Evolutionary conservation across 2,888 invertebrate genomes (phyloP), one percentile per base, ranked within the genome.

Genomic region (Sphaeridia pumilis): DNA sequence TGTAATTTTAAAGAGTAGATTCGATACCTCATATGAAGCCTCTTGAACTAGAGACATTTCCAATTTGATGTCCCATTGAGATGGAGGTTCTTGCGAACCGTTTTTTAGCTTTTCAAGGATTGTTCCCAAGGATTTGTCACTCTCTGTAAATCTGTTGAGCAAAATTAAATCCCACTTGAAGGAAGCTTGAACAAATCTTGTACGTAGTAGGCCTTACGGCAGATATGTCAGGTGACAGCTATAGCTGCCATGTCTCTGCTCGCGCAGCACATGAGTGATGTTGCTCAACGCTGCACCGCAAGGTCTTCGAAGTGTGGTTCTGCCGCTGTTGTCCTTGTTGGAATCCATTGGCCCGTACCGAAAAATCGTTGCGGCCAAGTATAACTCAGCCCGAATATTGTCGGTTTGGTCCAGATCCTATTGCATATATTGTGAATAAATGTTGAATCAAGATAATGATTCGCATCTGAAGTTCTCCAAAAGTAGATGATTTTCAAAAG

Each of bases 211-310:
- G 5, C 24, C 80, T 79, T 71, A 92, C 87, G 83, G 78, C 63
- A 87, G 78, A 70, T 93, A 90, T 0, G 90, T 89, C 68, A 88
- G 77, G 63, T 82, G 82, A 69, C 85, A 78, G 67, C 89, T 85
- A 64, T 84, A 79, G 66, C 90, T 89, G 49, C 83, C 80, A n/a
- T n/a, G n/a, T 65, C 83, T 82, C 46, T 78, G 77, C 61, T 81
- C 50, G 58, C 77, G 78, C 58, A 87, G 76, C 55, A 81, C 80
- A 31, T 78, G 75, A 44, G 89, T 88, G 31, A 94, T 78, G 69
- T 94, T 92, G 67, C 84, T 83, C 49, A 83, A 85, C 49, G 86
- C 85, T 12, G 93, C 86, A 17, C 93, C 93, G 72, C 87, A 88
- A 0, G 93, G 90, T 41, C 93, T 75, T 41, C 90, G 75, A 58